Evolutionary conservation across 2,888 invertebrate genomes (phyloP), one percentile per base, ranked within the genome.

Genomic region (Teinopalpus imperialis): DNA sequence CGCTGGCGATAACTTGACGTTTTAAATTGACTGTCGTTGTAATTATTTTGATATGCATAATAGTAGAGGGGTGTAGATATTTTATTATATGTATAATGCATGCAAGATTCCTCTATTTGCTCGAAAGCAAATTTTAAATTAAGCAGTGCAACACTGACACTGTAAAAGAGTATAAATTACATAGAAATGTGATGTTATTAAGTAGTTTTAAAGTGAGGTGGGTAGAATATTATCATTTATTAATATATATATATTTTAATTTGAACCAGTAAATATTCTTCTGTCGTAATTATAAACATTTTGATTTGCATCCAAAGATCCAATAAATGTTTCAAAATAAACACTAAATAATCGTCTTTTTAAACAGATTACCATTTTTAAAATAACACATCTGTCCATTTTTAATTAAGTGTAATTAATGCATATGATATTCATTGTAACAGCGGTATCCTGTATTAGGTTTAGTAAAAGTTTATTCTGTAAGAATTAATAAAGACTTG

Each of bases 151-250:
- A 34, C 18, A n/a, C 8, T 16, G 37, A 43, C 31, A 48, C 20
- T 45, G 16, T 32, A 14, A 24, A 50, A 42, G 47, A 29, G 39
- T 43, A 41, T 43, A 52, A 40, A 43, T 3, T 4, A 16, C 50
- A 56, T 53, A 57, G 47, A 59, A 54, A 53, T 57, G 53, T 61
- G 56, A 61, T 57, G 55, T 51, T 49, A 51, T 54, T 42, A 51
- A 54, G 40, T 58, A 53, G 42, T 51, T 50, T 43, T 41, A 48
- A 39, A 24, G 24, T 18, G 43, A 18, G 24, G 9, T 37, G 36
- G 26, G 37, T 30, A 42, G 27, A 14, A 21, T 46, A 31, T 36
- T 29, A 8, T 31, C 1, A n/a, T 27, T 39, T 23, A 9, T 30
- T 14, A 20, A 10, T 24, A 35, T 24, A 5, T 29, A 8, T 41